Base-by-base conservation (phyloP, 2,888 invertebrate genomes). In the Morpho deidamia region DNA sequence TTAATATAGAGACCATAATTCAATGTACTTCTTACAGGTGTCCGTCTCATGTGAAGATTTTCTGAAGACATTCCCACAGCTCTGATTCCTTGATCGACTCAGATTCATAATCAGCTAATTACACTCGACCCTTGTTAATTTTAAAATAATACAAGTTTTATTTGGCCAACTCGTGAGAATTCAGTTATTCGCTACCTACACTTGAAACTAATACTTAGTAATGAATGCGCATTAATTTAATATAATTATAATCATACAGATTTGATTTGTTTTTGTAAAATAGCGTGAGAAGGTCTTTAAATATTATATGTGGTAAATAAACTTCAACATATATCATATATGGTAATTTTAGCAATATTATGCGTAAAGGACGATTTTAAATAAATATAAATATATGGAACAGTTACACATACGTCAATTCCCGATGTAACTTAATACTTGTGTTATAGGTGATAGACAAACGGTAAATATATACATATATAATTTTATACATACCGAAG, bases 61-160 rank as follows among this genome's bases (percentile, higher is more conserved):
- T 85, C 83, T 78, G 76, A 86, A 86, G 85, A 83, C 81, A 84
- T 87, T 89, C 88, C 87, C 88, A 89, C 88, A 68, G 78, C 83
- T 78, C 80, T 83, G 87, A 86, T 86, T 85, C 75, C 78, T 79
- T 76, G 80, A 82, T 85, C 81, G 81, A 76, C 81, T 80, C 78
- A 79, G 83, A 85, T 84, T 84, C 85, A 82, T 86, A 83, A 82
- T 74, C 72, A 77, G 74, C 76, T 84, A 83, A 87, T 86, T 85
- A 85, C 77, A 76, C 78, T 78, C 79, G 81, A 80, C 79, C 80
- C 63, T 72, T 71, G 50, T 60, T 62, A 60, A 56, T 59, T 58
- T 56, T 53, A 23, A 50, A 54, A 59, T 56, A 51, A 57, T 57
- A 49, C 48, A 11, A 44, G 44, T 37, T 53, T 44, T 58, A 53